Base-by-base conservation (phyloP, 2,888 invertebrate species). In the Andrena camellia region DNA sequence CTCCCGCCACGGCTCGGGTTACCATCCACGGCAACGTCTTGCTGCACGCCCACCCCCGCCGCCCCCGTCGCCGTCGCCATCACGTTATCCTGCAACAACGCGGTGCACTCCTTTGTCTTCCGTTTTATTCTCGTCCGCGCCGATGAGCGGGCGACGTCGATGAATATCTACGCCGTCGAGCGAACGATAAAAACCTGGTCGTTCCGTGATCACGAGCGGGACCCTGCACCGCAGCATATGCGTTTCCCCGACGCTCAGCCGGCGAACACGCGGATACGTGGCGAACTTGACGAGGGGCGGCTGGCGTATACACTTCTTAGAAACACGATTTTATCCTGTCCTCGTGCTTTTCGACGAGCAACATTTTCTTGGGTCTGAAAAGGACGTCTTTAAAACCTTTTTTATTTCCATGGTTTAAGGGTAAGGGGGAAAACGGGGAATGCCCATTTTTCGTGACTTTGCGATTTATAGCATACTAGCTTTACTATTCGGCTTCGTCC, bases 1-100 rank as follows among this genome's bases (percentile, higher is more conserved):
- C 93, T 93, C 92, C 91, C 89, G 91, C 88, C 89, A 78, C 89
- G 89, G 91, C 93, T 93, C 94, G 89, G 89, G 90, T 94, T 94
- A 93, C 94, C 90, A 81, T 80, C 89, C 86, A 74, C 84, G 85
- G 77, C 81, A 78, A 81, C 86, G 76, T 73, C 60, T 81, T 78
- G 86, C 68, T 48, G 29, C 48, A 70, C 62, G 70, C 17, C 48
- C 83, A 62, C 68, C 63, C 48, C 31, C 69, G 42, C 29, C 59
- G 7, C 52, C 73, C 20, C 42, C 42, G 48, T 50, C 76, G 42
- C 62, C 73, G 68, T 67, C 73, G 29, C 48, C 75, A 23, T 57
- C 57, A 52, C 62, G 70, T 81, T 73, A 76, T 67, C 63, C 74
- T 29, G 62, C 74, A 75, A 76, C 68, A 68, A 75, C 68, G 76